phyloP scores from a whole-genome alignment of 2,113 vertebrate genomes.

The Jacana jacana region DNA sequence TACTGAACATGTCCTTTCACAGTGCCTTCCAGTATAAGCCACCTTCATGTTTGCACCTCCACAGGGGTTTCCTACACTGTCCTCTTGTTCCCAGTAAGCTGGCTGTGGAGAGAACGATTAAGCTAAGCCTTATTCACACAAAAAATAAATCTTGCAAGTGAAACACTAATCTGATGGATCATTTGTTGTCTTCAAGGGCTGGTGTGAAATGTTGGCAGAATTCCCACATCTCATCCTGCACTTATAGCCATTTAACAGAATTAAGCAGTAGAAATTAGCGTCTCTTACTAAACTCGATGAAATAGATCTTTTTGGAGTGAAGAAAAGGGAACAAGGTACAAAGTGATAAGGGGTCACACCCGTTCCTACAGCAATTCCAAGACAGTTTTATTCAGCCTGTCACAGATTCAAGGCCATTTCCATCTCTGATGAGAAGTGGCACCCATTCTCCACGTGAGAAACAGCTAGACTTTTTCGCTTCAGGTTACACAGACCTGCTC shows the following conservation, averaged over 20 bases:
- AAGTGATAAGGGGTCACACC: neutral
- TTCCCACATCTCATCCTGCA: neutral
- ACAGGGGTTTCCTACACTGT: neutral
- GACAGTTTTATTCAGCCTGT: neutral
- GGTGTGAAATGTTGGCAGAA: neutral
- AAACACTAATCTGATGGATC: neutral
- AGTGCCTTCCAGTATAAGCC: neutral
- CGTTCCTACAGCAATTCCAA: neutral
- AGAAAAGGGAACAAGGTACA: neutral
- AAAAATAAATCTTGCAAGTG: neutral
- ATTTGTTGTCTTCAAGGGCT: neutral
- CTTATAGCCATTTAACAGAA: neutral
- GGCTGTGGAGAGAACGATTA: neutral
- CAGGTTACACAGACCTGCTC: neutral
- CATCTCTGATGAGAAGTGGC: neutral
- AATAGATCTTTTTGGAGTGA: neutral
- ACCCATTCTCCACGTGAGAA: fast-evolving
- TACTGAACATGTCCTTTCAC: neutral
- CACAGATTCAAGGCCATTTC: neutral
- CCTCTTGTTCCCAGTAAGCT: neutral
- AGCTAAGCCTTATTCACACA: neutral
- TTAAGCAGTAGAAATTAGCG: neutral
- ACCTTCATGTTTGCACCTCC: neutral
- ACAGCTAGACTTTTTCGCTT: neutral
- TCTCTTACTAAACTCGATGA: neutral